Base-by-base conservation (phyloP, 2,797 vertebrate species). In the Phrynocephalus vlangalii region DNA sequence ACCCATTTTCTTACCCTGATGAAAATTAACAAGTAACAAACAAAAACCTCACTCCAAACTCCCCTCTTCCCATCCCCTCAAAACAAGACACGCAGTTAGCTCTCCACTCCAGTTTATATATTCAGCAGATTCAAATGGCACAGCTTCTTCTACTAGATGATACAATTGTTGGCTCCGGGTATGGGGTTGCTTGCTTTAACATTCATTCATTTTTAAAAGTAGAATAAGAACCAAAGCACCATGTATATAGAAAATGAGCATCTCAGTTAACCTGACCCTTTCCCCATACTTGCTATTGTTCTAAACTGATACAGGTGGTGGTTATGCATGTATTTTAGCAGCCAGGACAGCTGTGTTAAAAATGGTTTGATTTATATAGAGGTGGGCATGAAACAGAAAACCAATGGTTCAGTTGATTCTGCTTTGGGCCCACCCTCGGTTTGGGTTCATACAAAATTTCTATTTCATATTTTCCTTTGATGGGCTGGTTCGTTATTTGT, bases 21-120 rank as follows among this genome's bases (percentile, higher is more conserved):
- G 33, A 77, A 80, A 38, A 72, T 77, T 5, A 66, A 77, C 30
- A 38, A 1, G 3, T 68, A 52, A 38, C 24, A 60, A 78, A 44
- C 15, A 50, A 44, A 86, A 0, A 1, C 22, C 8, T 28, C 22
- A 5, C 50, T 76, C 72, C 71, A 68, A 84, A 52, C 0, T 73
- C 26, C 60, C 60, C 26, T 24, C 26, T 20, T 13, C 33, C 66
- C 26, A 5, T 68, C 66, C 66, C 15, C 6, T n/a, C 16, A n/a
- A 79, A 38, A 0, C 0, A 67, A 0, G 0, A 88, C 16, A 22
- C 3, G 15, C 9, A 7, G 48, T 38, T 16, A 3, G 1, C 16
- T 48, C 3, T 73, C 10, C 30, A 76, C 3, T 73, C 10, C 50
- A 76, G 8, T 82, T 33, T 56, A 52, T 38, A 33, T 30, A 33